phyloP scores from a whole-genome alignment of 1,140 invertebrate genomes.

The Anoplolepis gracilipes region DNA sequence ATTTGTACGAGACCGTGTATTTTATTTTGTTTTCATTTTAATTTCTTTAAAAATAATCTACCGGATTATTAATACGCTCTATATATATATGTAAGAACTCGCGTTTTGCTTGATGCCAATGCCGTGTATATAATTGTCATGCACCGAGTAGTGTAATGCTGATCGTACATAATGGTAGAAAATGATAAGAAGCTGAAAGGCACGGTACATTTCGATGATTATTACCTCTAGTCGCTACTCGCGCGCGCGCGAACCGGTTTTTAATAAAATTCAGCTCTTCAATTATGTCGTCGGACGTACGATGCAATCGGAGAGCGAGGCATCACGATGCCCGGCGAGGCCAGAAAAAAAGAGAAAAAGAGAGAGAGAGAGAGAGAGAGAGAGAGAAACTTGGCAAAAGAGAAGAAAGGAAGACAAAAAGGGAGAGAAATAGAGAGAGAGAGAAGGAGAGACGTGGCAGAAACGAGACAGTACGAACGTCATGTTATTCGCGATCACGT shows the following conservation, averaged over 20 bases:
- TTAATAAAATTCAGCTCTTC: constrained; percentile 56
- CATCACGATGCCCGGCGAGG: constrained; percentile 7
- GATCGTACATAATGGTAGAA: neutral
- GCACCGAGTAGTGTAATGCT: neutral
- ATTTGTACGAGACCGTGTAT: neutral
- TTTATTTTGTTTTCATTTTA: neutral
- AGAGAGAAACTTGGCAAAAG: neutral
- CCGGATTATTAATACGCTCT: constrained; percentile 17
- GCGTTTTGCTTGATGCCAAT: neutral
- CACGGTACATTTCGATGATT: constrained; percentile 39
- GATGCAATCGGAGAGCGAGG: constrained; percentile 43
- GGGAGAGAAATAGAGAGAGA: neutral
- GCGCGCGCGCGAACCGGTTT: constrained; percentile 41
- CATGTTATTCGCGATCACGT: constrained; percentile 56
- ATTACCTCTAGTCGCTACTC: constrained; percentile 30
- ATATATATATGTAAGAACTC: neutral
- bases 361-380: neutral
- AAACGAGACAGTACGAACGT: constrained; percentile 22
- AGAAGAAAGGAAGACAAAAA: neutral
- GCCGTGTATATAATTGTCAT: constrained; percentile 32
- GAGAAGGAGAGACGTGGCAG: neutral
- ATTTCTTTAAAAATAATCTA: constrained; percentile 27
- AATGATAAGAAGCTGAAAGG: neutral
- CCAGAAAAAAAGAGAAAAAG: neutral
- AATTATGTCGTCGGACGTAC: constrained; percentile 53